phyloP scores from a whole-genome alignment of 1,140 invertebrate genomes.

The Pteromalus puparum region DNA sequence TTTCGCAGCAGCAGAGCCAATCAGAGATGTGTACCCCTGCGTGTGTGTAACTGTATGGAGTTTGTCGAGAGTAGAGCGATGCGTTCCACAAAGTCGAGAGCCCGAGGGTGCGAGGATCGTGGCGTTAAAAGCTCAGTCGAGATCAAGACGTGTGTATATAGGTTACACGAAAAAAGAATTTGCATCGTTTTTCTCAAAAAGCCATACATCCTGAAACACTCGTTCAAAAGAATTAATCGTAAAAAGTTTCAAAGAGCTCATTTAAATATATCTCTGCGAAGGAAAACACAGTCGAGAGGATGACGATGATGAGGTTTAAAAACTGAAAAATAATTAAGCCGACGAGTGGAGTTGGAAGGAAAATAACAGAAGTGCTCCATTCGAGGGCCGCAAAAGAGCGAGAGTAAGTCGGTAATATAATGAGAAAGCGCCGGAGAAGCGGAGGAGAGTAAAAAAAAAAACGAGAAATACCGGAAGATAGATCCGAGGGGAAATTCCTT shows the following conservation, averaged over 20 bases:
- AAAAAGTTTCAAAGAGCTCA: not conserved
- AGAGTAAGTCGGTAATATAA: constrained; percentile 14
- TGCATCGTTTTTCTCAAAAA: too few relatives aligned
- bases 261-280: not conserved
- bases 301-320: not conserved
- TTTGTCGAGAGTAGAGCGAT: too few relatives aligned
- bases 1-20: too few relatives aligned
- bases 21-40: too few relatives aligned
- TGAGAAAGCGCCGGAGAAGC: not conserved
- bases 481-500: not conserved
- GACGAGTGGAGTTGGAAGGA: not conserved
- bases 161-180: too few relatives aligned
- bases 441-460: not conserved
- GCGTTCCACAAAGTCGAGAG: too few relatives aligned
- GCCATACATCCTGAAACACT: too few relatives aligned
- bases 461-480: not conserved
- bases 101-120: too few relatives aligned
- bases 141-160: too few relatives aligned
- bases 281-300: too few relatives aligned
- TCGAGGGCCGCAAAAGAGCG: not conserved
- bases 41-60: too few relatives aligned
- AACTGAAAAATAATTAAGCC: not conserved
- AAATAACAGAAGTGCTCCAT: not conserved
- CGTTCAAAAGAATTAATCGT: not conserved
- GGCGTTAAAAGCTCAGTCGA: too few relatives aligned